These are phyloP conservation scores for Channa striata DNA, from an alignment of 2,797 vertebrate genomes.

Conservation along the genomic window DNA sequence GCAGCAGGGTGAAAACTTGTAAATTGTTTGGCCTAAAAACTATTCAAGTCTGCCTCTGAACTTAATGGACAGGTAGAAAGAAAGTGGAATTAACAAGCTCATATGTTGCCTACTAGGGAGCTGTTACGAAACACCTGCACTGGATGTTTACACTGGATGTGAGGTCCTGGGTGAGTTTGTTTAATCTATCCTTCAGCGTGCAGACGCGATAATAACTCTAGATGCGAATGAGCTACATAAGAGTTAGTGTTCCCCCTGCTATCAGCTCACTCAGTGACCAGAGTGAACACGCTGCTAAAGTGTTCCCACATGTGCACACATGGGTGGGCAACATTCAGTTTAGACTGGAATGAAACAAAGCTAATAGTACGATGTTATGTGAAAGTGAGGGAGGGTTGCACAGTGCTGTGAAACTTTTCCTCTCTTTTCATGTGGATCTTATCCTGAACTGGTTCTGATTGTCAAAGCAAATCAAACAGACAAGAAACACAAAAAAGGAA, in stretches of 20 bases:
- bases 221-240: conserved; percentile 26
- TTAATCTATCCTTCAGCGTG: conserved; percentile 31
- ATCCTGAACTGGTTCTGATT: too few relatives aligned
- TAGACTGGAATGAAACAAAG: conserved; percentile 66
- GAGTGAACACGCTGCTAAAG: conserved; percentile 61
- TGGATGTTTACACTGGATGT: neutral
- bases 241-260: conserved; percentile 48
- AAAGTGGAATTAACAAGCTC: neutral
- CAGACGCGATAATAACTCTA: conserved; percentile 36
- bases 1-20: conserved; percentile 27
- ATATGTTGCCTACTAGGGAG: neutral
- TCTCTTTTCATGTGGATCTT: too few relatives aligned
- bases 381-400: neutral
- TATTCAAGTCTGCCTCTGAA: too few relatives aligned
- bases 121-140: neutral
- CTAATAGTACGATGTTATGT: conserved; percentile 40
- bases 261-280: conserved; percentile 45
- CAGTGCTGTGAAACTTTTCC: neutral
- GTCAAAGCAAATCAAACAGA: too few relatives aligned
- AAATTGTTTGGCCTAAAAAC: conserved; percentile 24
- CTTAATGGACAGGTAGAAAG: neutral
- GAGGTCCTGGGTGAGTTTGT: conserved; percentile 32
- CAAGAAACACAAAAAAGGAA: too few relatives aligned
- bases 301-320: conserved; percentile 79
- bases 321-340: conserved; percentile 77